These are phyloP conservation scores for Drosophila colorata DNA, from an alignment of 2,888 invertebrate species.

Conservation along the genomic window DNA sequence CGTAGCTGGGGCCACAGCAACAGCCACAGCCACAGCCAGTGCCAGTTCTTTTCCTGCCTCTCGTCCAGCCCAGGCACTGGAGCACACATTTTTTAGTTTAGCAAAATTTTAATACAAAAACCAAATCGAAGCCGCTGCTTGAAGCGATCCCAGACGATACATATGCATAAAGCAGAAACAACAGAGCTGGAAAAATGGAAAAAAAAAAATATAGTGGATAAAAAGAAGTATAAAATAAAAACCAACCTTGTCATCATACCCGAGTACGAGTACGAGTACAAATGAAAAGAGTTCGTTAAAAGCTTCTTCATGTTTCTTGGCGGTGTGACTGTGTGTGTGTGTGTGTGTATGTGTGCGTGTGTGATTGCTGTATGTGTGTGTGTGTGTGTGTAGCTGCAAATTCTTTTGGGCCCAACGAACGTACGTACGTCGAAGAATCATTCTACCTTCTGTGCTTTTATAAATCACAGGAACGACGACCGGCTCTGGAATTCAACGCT, in stretches of 20 bases:
- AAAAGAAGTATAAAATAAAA: slow-evolving; percentile 39
- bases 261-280: slow-evolving; percentile 71
- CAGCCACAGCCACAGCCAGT: not conserved
- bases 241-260: slow-evolving; percentile 72
- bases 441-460: slow-evolving; percentile 75
- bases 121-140: slow-evolving; percentile 65
- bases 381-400: slow-evolving; percentile 64
- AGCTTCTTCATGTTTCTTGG: slow-evolving; percentile 79
- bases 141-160: slow-evolving; percentile 73
- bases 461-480: slow-evolving; percentile 74
- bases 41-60: slow-evolving; percentile 32
- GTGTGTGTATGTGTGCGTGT: slow-evolving; percentile 23
- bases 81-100: slow-evolving; percentile 61
- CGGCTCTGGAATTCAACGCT: slow-evolving; percentile 75
- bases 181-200: slow-evolving; percentile 42
- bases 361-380: not conserved
- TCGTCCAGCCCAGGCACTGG: slow-evolving; percentile 7
- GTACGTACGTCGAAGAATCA: slow-evolving; percentile 60
- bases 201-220: slow-evolving; percentile 22
- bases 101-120: slow-evolving; percentile 78
- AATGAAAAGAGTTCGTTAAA: slow-evolving; percentile 81
- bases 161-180: slow-evolving; percentile 69
- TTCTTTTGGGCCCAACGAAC: slow-evolving; percentile 66
- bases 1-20: slow-evolving; percentile 21
- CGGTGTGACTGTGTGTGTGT: slow-evolving; percentile 20